Conservation (phyloP, 2,888 invertebrate species). For the Dioctria rufipes region DNA sequence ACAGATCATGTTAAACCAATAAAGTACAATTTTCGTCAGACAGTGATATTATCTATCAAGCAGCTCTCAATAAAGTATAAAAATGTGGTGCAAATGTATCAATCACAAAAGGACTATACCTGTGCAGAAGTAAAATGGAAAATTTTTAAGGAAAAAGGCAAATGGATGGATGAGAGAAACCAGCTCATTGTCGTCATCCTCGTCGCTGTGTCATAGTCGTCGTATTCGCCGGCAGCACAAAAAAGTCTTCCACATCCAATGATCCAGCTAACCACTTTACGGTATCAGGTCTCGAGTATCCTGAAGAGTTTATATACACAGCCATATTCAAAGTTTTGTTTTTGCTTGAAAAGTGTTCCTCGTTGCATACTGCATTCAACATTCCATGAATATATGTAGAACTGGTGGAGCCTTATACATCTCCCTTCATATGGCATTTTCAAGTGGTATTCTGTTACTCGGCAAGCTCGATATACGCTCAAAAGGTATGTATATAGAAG, state of each 20-base stretch:
- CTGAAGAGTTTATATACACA: conserved; percentile 19
- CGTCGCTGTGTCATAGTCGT: background rate
- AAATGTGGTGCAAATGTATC: conserved; percentile 19
- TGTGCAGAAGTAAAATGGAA: conserved; percentile 18
- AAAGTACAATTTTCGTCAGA: conserved; percentile 33
- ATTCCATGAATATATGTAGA: background rate
- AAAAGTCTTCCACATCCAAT: background rate
- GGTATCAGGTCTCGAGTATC: conserved; percentile 12
- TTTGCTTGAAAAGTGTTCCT: conserved; percentile 13
- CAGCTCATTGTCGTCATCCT: conserved; percentile 17
- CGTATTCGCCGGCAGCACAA: background rate
- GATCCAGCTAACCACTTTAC: conserved; percentile 10
- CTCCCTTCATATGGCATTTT: conserved; percentile 35
- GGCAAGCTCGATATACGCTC: background rate
- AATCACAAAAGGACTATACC: conserved; percentile 38
- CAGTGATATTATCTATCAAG: background rate
- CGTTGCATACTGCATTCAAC: conserved; percentile 9
- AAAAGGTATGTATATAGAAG: background rate
- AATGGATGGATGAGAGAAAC: conserved; percentile 34
- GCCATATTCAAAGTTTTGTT: conserved; percentile 18
- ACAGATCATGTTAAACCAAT: conserved; percentile 36
- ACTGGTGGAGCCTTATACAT: background rate
- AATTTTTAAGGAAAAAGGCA: conserved; percentile 16
- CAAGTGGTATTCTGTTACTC: conserved; percentile 19
- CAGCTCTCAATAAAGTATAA: background rate